Percentiles rank a stretch among this genome's conserved stretches.
These are phyloP conservation scores for Trematomus bernacchii DNA, from an alignment of 2,797 vertebrate species.

Conservation along the genomic window DNA sequence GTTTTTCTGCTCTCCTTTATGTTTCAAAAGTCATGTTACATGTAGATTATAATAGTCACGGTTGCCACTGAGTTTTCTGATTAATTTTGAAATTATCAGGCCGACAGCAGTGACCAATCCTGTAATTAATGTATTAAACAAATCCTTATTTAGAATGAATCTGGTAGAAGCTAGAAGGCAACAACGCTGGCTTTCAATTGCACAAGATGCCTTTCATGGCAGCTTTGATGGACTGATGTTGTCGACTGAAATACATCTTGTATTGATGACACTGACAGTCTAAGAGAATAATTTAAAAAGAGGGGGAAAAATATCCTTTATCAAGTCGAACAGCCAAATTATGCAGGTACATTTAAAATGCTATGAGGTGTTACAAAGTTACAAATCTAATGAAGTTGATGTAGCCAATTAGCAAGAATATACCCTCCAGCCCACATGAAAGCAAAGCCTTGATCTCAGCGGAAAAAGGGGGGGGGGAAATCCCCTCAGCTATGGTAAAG, in stretches of 20 bases:
- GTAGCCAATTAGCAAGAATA: constrained; percentile 76
- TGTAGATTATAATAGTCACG: not conserved
- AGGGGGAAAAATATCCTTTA: constrained; percentile 52
- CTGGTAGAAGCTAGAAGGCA: constrained; percentile 5
- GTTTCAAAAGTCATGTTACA: not conserved
- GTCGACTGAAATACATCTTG: constrained; percentile 47
- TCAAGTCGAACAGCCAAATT: constrained; percentile 69
- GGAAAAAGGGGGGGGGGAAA: constrained; percentile 26
- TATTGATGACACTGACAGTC: constrained; percentile 60
- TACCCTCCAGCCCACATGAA: constrained; percentile 73
- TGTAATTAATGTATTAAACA: not conserved
- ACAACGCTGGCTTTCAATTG: constrained; percentile 12
- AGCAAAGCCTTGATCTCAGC: constrained; percentile 66
- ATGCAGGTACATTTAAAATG: constrained; percentile 81
- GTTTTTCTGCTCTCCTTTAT: not conserved
- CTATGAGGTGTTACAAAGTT: constrained; percentile 78
- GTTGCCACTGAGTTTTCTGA: not conserved
- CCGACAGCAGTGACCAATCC: not conserved
- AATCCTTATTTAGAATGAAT: constrained; percentile 3
- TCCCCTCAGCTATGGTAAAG: constrained; percentile 56
- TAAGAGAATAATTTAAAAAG: constrained; percentile 70
- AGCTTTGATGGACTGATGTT: constrained; percentile 51
- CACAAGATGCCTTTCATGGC: constrained; percentile 32
- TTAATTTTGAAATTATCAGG: not conserved
- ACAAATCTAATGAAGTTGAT: constrained; percentile 79